Percentiles rank a stretch among this genome's conserved stretches.
These are phyloP conservation scores for Schizopygopsis pylzovi DNA, from an alignment of 2,797 vertebrate species.

Conservation along the genomic window DNA sequence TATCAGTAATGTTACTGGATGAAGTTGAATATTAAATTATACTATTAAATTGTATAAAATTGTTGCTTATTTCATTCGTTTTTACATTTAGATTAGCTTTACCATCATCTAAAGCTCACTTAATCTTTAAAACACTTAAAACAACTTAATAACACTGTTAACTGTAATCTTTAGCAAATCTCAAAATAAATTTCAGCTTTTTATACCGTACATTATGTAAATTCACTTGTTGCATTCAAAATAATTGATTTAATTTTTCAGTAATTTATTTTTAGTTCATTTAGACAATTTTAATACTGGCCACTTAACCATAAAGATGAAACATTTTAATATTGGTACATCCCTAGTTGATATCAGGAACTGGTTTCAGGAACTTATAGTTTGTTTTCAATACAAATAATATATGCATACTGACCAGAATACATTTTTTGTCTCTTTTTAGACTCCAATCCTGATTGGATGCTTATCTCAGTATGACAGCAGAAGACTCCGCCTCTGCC, in stretches of 20 bases:
- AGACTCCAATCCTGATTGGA: slow-evolving; percentile 86
- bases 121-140: background rate
- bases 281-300: background rate
- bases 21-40: background rate
- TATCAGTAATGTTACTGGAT: background rate
- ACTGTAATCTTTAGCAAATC: background rate
- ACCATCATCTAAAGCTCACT: background rate
- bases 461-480: slow-evolving; percentile 96
- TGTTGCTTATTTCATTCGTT: background rate
- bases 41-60: background rate
- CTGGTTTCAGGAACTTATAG: background rate
- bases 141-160: background rate
- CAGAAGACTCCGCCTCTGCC: slow-evolving; percentile 91
- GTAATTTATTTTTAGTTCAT: background rate
- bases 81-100: background rate
- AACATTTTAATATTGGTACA: background rate
- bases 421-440: slow-evolving; percentile 46
- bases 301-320: background rate
- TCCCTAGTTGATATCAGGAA: background rate
- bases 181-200: background rate
- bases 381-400: background rate
- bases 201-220: background rate
- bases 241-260: background rate
- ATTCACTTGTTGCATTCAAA: background rate
- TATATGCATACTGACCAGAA: background rate